These are phyloP conservation scores for Petroica traversi DNA, from an alignment of 2,113 vertebrate species.

Conservation along the genomic window DNA sequence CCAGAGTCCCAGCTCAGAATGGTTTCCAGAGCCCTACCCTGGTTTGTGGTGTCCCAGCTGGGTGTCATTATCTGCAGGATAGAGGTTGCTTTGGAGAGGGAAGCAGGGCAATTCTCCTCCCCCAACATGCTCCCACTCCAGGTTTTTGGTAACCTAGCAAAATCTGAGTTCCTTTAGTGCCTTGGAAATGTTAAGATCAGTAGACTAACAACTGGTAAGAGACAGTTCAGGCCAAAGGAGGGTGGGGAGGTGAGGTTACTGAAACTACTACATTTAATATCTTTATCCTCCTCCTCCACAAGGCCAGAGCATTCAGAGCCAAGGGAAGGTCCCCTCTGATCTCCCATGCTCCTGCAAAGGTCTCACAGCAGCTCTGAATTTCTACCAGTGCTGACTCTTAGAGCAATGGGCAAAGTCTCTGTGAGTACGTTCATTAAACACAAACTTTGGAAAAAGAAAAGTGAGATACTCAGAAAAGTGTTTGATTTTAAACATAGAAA, in stretches of 20 bases:
- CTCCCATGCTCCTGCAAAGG: neutral
- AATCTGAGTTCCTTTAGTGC: neutral
- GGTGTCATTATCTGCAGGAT: neutral
- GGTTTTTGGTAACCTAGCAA: neutral
- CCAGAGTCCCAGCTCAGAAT: neutral
- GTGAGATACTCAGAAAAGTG: neutral
- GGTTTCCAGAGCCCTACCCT: neutral
- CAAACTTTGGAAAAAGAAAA: neutral
- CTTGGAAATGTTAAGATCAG: neutral
- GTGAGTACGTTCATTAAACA: neutral
- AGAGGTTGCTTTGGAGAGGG: neutral
- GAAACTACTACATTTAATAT: neutral
- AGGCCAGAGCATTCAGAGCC: accelerated
- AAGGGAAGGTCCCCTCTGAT: neutral
- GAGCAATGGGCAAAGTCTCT: neutral
- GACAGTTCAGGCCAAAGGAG: neutral
- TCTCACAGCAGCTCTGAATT: neutral
- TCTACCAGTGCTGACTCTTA: neutral
- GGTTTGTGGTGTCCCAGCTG: neutral
- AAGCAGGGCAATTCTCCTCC: neutral
- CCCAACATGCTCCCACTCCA: neutral
- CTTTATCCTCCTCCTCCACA: neutral
- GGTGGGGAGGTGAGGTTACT: neutral
- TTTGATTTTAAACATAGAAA: neutral
- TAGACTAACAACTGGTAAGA: neutral